Evolutionary conservation across 2,113 vertebrate species (phyloP).

Genomic region (Chelonoidis abingdonii): DNA sequence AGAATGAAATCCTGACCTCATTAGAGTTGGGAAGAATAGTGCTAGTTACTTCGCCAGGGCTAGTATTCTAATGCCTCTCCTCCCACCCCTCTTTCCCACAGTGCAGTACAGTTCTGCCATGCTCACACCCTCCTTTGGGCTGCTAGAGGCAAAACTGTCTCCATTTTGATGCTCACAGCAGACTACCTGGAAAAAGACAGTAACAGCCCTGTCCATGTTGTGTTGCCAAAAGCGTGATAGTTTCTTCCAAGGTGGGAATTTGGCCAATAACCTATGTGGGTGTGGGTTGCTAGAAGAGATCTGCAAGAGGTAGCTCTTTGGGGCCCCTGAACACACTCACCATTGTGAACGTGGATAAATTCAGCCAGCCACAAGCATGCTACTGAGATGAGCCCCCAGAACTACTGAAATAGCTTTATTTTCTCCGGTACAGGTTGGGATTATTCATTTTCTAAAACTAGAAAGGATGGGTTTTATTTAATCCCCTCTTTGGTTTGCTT

Average conservation of each 20-base stretch:
- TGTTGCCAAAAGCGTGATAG: neutral
- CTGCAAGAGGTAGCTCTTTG: neutral
- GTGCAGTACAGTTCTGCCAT: neutral
- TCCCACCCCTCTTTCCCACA: neutral
- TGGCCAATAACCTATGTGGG: neutral
- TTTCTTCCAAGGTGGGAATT: neutral
- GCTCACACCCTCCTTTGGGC: no score
- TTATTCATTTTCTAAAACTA: neutral
- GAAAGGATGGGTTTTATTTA: neutral
- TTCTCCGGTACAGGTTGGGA: neutral
- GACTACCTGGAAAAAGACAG: neutral
- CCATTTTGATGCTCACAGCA: neutral
- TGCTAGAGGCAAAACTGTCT: neutral
- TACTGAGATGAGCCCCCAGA: neutral
- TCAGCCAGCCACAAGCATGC: neutral
- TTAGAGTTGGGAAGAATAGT: neutral
- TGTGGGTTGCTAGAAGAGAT: neutral
- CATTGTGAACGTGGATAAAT: neutral
- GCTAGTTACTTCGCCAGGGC: neutral
- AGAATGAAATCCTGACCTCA: neutral
- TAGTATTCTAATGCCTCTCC: neutral
- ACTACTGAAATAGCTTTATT: neutral
- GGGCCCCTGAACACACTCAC: neutral
- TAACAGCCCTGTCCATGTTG: neutral
- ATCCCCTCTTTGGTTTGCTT: neutral